Base-by-base conservation (phyloP, 2,888 invertebrate genomes). In the Automeris io region DNA sequence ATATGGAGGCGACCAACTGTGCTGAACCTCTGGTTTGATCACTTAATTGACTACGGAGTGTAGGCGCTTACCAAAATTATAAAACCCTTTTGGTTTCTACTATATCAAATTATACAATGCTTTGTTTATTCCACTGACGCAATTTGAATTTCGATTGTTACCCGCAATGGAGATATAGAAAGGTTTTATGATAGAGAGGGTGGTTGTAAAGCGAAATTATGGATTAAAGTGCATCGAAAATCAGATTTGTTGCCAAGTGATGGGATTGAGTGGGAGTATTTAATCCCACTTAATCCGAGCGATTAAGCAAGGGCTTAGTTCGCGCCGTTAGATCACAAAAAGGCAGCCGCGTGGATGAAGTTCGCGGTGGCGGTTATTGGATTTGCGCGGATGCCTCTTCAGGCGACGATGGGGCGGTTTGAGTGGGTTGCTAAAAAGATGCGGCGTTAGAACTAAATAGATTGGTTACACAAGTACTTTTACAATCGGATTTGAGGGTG, bases 1-100 rank as follows among this genome's bases (percentile, higher is more conserved):
- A 80, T 86, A 70, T 62, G 58, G 69, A 82, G 79, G 85, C 83
- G 83, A 70, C 83, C 85, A 78, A 83, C 83, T 82, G 85, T 76
- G 72, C 70, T 65, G 70, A 71, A 78, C 83, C 82, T 81, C 82
- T 82, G 81, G 66, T 72, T 40, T 82, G 82, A 83, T 80, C 79
- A 76, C 81, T 79, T 85, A 85, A 85, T 85, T 85, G 83, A 83
- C 81, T 82, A 74, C 68, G 57, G 67, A 72, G 70, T 70, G 71
- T 70, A 68, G 72, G 76, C n/a, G n/a, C 67, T 75, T 75, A 72
- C 67, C 51, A 69, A 70, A 58, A 59, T 52, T 48, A 54, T 52
- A 41, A 44, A 51, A 46, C 47, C 42, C 40, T 41, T 34, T 42
- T 33, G 54, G 39, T 42, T 25, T 37, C 34, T 40, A 43, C 38